phyloP scores from a whole-genome alignment of 2,888 invertebrate species.

The Abscondita cerata region DNA sequence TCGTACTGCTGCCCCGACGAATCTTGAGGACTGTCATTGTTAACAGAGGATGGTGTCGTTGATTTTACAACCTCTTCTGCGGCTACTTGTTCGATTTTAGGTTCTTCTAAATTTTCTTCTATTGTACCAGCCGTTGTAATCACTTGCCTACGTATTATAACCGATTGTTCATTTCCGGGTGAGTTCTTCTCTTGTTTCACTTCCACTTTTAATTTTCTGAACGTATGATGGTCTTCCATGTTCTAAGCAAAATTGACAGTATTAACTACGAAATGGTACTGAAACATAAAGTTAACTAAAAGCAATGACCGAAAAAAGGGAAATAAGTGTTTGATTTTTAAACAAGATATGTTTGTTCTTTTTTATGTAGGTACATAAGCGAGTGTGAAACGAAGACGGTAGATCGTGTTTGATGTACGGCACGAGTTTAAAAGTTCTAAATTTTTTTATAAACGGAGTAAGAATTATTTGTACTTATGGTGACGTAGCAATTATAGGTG shows the following conservation, averaged over 20 bases:
- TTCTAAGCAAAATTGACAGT: conserved; percentile 13
- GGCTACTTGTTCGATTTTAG: conserved; percentile 48
- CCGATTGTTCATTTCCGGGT: conserved; percentile 21
- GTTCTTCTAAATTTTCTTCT: conserved; percentile 47
- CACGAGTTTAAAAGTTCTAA: conserved; percentile 23
- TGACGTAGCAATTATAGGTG: conserved; percentile 38
- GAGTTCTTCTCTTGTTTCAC: conserved; percentile 59
- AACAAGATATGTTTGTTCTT: neutral
- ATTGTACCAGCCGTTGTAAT: conserved; percentile 57
- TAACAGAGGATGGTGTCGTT: conserved; percentile 24
- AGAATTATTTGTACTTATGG: conserved; percentile 22
- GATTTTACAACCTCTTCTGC: conserved; percentile 54
- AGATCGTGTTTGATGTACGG: conserved; percentile 27
- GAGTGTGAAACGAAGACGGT: conserved; percentile 14
- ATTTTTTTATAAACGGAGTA: conserved; percentile 6
- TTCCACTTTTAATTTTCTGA: conserved; percentile 46
- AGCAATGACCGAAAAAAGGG: conserved; percentile 39
- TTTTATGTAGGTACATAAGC: neutral
- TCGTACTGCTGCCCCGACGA: conserved; percentile 28
- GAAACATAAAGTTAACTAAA: conserved; percentile 23
- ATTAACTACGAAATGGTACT: conserved; percentile 10
- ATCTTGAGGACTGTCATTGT: conserved; percentile 33
- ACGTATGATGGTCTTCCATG: conserved; percentile 30
- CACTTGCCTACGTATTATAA: conserved; percentile 45
- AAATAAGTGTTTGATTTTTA: conserved; percentile 39